Evolutionary conservation across 2,888 invertebrate genomes (phyloP).

Genomic region (Scaptodrosophila latifasciaeformis): DNA sequence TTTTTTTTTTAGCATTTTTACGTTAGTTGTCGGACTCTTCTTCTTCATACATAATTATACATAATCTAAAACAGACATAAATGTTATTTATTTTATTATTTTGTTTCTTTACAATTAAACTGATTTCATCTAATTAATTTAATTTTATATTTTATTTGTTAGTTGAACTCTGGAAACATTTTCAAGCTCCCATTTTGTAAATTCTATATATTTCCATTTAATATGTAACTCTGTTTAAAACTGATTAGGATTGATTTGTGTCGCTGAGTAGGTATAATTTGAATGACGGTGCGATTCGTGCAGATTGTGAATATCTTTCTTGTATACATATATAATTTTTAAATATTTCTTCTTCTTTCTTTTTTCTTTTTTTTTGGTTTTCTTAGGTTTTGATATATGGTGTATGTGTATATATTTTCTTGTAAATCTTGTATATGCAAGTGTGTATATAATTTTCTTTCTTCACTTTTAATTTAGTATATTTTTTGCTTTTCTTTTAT

Average conservation of each 20-base stretch:
- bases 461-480: neutral
- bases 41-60: too few species aligned
- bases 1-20: slow-evolving; percentile 14
- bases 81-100: too few species aligned
- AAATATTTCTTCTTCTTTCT: slow-evolving; percentile 24
- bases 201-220: slow-evolving; percentile 23
- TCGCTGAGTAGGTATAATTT: slow-evolving; percentile 19
- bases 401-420: slow-evolving; percentile 20
- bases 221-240: slow-evolving; percentile 1
- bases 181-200: slow-evolving; percentile 33
- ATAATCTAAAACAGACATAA: too few species aligned
- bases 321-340: slow-evolving; percentile 2
- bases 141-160: too few species aligned
- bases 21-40: too few species aligned
- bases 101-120: neutral
- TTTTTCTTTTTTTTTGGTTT: too few species aligned
- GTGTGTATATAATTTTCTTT: neutral
- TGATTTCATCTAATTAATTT: too few species aligned
- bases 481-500: slow-evolving; percentile 16
- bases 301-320: neutral
- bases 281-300: slow-evolving; percentile 4
- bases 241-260: slow-evolving; percentile 3
- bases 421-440: neutral
- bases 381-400: slow-evolving; percentile 19
- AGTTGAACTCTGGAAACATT: slow-evolving; percentile 18